A percentile compares a stretch with the other conserved stretches of the same genome.
Conservation (phyloP, 2,113 vertebrate species). For the Erythrolamprus reginae region DNA sequence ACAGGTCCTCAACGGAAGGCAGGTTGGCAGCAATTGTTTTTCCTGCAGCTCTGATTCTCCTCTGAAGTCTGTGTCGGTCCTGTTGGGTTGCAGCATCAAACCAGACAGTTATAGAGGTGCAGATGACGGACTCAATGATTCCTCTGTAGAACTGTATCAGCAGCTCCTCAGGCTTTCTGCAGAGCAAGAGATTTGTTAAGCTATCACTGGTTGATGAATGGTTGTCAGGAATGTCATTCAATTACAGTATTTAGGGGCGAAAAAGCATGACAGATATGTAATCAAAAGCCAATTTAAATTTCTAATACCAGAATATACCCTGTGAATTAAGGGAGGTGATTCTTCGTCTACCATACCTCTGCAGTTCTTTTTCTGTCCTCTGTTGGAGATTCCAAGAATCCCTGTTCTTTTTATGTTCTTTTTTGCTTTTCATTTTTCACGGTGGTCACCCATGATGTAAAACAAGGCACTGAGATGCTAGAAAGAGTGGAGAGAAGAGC, state of each 20-base stretch:
- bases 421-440: not conserved
- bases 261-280: not conserved
- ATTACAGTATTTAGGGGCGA: not conserved
- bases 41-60: too few relatives aligned
- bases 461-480: too few relatives aligned
- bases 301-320: not conserved
- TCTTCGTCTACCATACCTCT: not conserved
- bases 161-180: too few relatives aligned
- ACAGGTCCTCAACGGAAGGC: too few relatives aligned
- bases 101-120: too few relatives aligned
- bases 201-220: not conserved
- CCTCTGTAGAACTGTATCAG: too few relatives aligned
- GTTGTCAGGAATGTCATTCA: not conserved
- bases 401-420: not conserved
- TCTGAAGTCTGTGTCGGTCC: too few relatives aligned
- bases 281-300: not conserved
- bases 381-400: accelerated
- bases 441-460: too few relatives aligned
- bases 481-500: too few relatives aligned
- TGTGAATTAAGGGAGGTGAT: accelerated
- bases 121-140: too few relatives aligned
- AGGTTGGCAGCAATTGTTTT: too few relatives aligned
- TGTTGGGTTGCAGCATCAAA: too few relatives aligned
- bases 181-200: not conserved
- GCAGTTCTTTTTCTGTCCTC: not conserved